Evolutionary conservation across 2,888 invertebrate species (phyloP).

Genomic region (Ennomos erosarius): DNA sequence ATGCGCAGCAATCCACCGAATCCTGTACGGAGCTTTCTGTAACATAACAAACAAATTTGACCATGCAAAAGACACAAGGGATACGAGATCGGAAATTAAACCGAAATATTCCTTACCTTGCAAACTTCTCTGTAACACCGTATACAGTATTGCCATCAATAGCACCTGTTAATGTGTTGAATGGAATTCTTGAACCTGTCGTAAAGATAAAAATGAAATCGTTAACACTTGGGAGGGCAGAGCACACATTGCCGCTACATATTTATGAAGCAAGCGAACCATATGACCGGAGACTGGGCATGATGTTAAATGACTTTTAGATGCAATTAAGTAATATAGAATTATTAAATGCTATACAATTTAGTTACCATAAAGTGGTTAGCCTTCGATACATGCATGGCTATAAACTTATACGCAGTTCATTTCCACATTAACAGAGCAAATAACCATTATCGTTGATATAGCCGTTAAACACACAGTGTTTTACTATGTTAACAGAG

Average conservation of each 20-base stretch:
- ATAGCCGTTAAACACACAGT: slow-evolving; percentile 20
- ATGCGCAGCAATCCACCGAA: slow-evolving; percentile 93
- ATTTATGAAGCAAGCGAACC: slow-evolving; percentile 16
- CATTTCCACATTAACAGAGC: slow-evolving; percentile 27
- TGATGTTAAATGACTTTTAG: slow-evolving; percentile 29
- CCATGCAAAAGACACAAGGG: neutral
- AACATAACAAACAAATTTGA: slow-evolving; percentile 27
- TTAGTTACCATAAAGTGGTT: slow-evolving; percentile 29
- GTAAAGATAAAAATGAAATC: slow-evolving; percentile 11
- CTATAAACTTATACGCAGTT: slow-evolving; percentile 19
- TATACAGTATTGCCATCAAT: slow-evolving; percentile 96
- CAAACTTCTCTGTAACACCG: slow-evolving; percentile 92
- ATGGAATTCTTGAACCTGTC: slow-evolving; percentile 92
- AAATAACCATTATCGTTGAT: slow-evolving; percentile 25
- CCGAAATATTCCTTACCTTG: slow-evolving; percentile 82
- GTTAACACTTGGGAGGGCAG: slow-evolving; percentile 4
- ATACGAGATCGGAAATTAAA: neutral
- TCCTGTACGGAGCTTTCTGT: slow-evolving; percentile 92
- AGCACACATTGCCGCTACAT: slow-evolving; percentile 1
- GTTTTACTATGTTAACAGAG: slow-evolving; percentile 11
- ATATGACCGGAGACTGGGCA: slow-evolving; percentile 17
- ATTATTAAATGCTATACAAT: slow-evolving; percentile 34
- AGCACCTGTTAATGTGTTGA: slow-evolving; percentile 94
- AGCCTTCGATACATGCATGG: slow-evolving; percentile 25
- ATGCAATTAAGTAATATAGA: slow-evolving; percentile 36